Evolutionary conservation across 2,888 invertebrate genomes (phyloP), one percentile per base, ranked within the genome.

Genomic region (Chironomus riparius): DNA sequence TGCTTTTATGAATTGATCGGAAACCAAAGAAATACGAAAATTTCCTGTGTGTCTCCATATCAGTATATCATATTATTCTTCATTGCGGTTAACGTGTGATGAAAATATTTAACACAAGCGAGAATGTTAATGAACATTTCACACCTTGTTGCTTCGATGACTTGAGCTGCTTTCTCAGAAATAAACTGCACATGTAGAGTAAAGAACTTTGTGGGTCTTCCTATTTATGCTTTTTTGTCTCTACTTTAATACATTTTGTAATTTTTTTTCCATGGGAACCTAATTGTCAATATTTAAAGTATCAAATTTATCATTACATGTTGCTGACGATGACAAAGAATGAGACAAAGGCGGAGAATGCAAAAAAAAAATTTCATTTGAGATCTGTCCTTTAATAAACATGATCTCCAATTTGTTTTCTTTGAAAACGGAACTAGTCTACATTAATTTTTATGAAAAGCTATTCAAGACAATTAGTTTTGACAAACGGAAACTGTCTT

Each of bases 71-170:
- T 56, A 18, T 38, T 10, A 38, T 10, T 18, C 56, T 56, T 56
- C 56, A 18, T 56, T 56, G 56, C 56, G 56, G 56, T 56, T 18
- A 56, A 18, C 7, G 6, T 56, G 56, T 56, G 56, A 56, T 56
- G 56, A 56, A 56, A 38, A 56, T 56, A 56, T 56, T 56, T 56
- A 56, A 18, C 56, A 56, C 56, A 18, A 15, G 56, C 13, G 65
- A 21, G 65, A 13, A 22, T 13, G 12, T 70, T 47, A 47, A 69
- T 69, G 28, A 28, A 69, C 28, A 50, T 71, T 71, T 71, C 56
- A 71, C 71, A 71, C 48, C 71, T 71, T 71, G 71, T 71, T 50
- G 50, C 71, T 71, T 71, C 48, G 22, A 12, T 65, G n/a, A 38
- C 21, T 18, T 65, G n/a, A 38, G 47, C 18, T 47, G 48, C 6